Evolutionary conservation across 2,113 vertebrate species (phyloP).

Genomic region (Narcine bancroftii): DNA sequence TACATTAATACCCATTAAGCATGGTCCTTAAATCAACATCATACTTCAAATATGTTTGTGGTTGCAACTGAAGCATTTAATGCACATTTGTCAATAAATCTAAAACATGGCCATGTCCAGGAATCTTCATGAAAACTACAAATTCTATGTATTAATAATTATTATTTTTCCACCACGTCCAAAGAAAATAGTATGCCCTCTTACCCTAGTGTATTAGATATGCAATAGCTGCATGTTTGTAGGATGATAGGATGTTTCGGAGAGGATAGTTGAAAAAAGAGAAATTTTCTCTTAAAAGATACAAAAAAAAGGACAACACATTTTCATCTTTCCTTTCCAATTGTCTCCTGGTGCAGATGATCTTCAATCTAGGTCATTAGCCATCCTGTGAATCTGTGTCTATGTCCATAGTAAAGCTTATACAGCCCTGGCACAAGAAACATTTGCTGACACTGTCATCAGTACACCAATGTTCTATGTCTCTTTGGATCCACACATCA

Average conservation of each 20-base stretch:
- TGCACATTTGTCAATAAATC: background rate
- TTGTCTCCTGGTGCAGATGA: background rate
- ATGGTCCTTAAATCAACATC: background rate
- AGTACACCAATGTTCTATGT: background rate
- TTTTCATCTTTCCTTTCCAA: background rate
- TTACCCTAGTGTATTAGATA: background rate
- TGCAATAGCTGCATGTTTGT: too few species aligned
- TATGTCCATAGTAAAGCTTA: too few species aligned
- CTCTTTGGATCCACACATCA: background rate
- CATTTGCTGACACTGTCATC: background rate
- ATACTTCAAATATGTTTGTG: background rate
- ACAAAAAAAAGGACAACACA: background rate
- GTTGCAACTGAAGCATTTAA: background rate
- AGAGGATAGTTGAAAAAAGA: too few species aligned
- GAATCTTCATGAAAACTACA: background rate
- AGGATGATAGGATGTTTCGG: too few species aligned
- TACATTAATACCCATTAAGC: background rate
- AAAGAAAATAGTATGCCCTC: background rate
- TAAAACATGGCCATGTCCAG: background rate
- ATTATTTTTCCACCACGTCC: background rate
- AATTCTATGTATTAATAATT: background rate
- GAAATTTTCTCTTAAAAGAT: too few species aligned
- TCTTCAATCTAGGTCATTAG: background rate
- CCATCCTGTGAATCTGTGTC: background rate
- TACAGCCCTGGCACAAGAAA: background rate